Evolutionary conservation across 2,797 vertebrate genomes (phyloP), one percentile per base, ranked within the genome.

Genomic region (Darevskia nairensis): DNA sequence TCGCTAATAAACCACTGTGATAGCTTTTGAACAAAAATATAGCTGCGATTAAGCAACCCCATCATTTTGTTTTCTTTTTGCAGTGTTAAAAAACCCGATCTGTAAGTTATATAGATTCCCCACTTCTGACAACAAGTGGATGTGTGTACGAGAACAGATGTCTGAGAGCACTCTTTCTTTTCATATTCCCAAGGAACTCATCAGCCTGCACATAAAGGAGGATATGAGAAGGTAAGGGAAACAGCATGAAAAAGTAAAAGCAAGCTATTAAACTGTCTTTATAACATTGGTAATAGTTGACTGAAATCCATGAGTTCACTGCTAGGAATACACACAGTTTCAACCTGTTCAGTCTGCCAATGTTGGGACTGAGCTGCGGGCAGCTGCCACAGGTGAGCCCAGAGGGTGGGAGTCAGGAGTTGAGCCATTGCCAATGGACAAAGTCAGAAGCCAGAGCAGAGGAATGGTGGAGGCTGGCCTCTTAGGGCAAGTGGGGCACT

Each of bases 51-150:
- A 92, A 91, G 72, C 71, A 91, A 35, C 79, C 0, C 5, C 81
- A 8, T 2, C 15, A 0, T 83, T 92, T 89, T 85, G 89, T 85
- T 88, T 64, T 13, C 78, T 88, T 8, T 82, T 64, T 83, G 59
- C 91, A 99, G 99, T 99, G 93, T 97, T 99, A 95, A 98, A 97
- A 97, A 99, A 99, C 83, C 98, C 98, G 0, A 96, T 99, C 90
- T 98, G 97, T 96, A 99, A 98, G 94, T 97, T 99, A 85, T 99
- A 99, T 91, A 97, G 98, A 95, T 99, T 99, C 89, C 99, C 98
- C 81, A 99, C 99, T 0, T 97, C 97, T 90, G 98, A 99, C 95
- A 98, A 97, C 95, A 98, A 98, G 94, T 99, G 98, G 99, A 98
- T 99, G 98, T 93, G 96, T 32, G 98, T 99, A 85, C 97, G 98